Evolutionary conservation across 2,113 vertebrate genomes (phyloP).

Genomic region (Pterocles gutturalis): DNA sequence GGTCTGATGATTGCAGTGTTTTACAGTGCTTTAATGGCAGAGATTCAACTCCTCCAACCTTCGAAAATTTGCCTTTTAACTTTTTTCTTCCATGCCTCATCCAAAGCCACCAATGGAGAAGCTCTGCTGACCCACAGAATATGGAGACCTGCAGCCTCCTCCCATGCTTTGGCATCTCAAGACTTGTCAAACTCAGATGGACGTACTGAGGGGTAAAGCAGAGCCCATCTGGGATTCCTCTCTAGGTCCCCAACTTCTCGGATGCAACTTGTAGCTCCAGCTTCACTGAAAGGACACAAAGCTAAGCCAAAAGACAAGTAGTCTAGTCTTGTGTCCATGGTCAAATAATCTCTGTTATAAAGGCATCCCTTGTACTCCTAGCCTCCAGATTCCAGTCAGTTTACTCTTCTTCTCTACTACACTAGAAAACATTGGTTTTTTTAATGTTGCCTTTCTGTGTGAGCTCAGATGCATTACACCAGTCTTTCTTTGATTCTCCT

Average conservation of each 20-base stretch:
- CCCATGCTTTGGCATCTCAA: background rate
- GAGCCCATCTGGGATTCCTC: background rate
- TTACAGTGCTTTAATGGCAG: background rate
- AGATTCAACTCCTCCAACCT: background rate
- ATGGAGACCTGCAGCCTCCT: background rate
- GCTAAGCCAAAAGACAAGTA: background rate
- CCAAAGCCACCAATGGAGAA: background rate
- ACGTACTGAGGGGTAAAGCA: background rate
- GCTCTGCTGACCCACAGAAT: background rate
- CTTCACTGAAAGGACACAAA: background rate
- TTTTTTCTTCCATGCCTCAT: background rate
- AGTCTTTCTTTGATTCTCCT: background rate
- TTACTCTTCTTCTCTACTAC: background rate
- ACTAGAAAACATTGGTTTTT: background rate
- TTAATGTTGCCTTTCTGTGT: background rate
- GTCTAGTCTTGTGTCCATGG: fast-evolving
- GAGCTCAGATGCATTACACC: background rate
- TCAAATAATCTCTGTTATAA: background rate
- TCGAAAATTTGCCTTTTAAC: background rate
- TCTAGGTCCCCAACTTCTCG: background rate
- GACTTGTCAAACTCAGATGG: background rate
- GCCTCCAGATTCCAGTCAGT: background rate
- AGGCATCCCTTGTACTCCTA: background rate
- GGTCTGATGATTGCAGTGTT: background rate
- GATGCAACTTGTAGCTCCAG: background rate